Percentiles rank a stretch among this genome's conserved stretches.
Conservation (phyloP, 1,140 invertebrate species). For the Semibalanus balanoides region DNA sequence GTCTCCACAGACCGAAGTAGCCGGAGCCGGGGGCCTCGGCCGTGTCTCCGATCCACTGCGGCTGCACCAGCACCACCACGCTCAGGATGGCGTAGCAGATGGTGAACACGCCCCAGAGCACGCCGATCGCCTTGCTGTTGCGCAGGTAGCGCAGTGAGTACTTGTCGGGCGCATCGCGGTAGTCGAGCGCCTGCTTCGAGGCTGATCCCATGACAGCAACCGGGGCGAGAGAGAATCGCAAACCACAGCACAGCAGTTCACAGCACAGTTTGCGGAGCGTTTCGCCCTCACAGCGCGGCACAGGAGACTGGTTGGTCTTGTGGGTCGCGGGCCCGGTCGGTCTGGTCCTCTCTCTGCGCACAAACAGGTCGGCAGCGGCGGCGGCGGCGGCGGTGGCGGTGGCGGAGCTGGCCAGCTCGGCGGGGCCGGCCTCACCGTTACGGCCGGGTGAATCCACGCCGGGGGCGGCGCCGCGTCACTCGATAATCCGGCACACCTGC, state of each 20-base stretch:
- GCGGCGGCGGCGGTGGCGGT: no score
- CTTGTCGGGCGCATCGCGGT: conserved; percentile 72
- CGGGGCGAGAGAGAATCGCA: background rate
- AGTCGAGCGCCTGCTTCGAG: conserved; percentile 40
- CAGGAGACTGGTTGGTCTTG: no score
- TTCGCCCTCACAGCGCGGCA: no score
- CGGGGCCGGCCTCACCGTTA: background rate
- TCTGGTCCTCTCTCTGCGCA: background rate
- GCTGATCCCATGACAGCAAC: background rate
- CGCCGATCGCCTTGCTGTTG: conserved; percentile 89
- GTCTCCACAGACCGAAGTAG: background rate
- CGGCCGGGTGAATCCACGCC: background rate
- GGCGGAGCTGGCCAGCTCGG: no score
- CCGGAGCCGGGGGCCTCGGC: conserved; percentile 67
- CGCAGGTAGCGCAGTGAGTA: conserved; percentile 85
- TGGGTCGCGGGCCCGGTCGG: no score
- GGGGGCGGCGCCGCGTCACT: background rate
- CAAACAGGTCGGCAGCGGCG: background rate
- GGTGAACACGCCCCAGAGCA: conserved; percentile 89
- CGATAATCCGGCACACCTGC: background rate
- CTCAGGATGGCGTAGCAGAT: conserved; percentile 93
- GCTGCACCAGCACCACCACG: conserved; percentile 85
- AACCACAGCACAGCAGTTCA: no score
- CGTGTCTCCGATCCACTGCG: conserved; percentile 77
- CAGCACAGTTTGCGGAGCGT: no score